Percentiles rank a stretch among this genome's conserved stretches.
Conservation (phyloP, 92 coral and sea anemone species). For the Epizoanthus rinbou region DNA sequence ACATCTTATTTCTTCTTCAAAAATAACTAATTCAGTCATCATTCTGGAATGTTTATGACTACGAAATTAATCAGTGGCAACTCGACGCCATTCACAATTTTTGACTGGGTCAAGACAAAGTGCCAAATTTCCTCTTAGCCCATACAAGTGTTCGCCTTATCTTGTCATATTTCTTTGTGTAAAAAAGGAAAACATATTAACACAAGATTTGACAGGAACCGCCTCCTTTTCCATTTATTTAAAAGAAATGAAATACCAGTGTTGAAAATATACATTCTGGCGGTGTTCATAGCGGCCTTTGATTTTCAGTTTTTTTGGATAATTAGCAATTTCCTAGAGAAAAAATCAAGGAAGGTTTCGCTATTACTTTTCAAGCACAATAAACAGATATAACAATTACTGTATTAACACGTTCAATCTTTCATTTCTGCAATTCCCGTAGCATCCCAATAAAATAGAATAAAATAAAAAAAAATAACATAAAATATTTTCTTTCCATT, state of each 20-base stretch:
- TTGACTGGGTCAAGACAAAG: not conserved
- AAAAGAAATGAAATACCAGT: conserved; percentile 7
- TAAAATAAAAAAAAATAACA: not conserved
- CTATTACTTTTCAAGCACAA: not conserved
- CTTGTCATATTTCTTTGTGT: conserved; percentile 23
- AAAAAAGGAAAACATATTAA: conserved; percentile 5
- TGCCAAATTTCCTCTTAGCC: conserved; percentile 34
- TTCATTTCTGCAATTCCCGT: not conserved
- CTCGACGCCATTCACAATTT: not conserved
- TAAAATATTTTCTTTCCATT: not conserved
- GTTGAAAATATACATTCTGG: conserved; percentile 2
- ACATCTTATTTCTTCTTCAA: not conserved
- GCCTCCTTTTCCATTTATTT: conserved; percentile 18
- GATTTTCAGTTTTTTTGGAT: not conserved
- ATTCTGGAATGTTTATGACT: not conserved
- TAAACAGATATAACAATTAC: not conserved
- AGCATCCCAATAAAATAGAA: not conserved
- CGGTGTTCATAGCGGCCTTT: not conserved
- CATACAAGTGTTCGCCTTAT: conserved; percentile 21
- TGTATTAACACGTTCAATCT: too few relatives aligned
- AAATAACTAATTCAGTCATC: not conserved
- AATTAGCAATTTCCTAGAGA: not conserved
- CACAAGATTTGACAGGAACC: conserved; percentile 28
- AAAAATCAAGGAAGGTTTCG: not conserved
- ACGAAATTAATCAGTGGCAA: conserved; percentile 35